Evolutionary conservation across 1,140 invertebrate species (phyloP).

Genomic region (Caenorhabditis tropicalis): DNA sequence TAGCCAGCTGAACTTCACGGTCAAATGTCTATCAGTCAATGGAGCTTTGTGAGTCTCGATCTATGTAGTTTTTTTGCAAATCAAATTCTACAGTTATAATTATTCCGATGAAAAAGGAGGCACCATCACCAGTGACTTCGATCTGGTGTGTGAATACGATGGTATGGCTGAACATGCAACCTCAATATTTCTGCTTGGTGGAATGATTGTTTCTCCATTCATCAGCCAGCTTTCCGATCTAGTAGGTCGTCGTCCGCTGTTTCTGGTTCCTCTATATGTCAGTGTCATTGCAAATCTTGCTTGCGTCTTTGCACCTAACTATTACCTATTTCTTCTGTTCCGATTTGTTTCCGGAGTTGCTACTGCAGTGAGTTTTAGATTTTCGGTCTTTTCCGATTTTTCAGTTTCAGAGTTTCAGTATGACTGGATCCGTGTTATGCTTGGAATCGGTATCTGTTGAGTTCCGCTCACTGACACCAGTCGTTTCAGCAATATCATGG

Average conservation of each 20-base stretch:
- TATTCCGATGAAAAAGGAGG: background rate
- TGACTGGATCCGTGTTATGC: slow-evolving; percentile 54
- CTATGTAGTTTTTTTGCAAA: background rate
- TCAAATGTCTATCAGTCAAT: background rate
- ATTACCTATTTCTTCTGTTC: slow-evolving; percentile 50
- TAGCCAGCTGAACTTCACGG: slow-evolving; percentile 3
- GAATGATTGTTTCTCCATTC: slow-evolving; percentile 54
- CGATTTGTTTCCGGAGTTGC: slow-evolving; percentile 55
- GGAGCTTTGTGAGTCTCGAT: background rate
- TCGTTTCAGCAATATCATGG: slow-evolving; percentile 52
- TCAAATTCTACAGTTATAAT: background rate
- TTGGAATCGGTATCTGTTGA: slow-evolving; percentile 55
- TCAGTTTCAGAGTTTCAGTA: slow-evolving; percentile 47
- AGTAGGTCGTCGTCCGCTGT: slow-evolving; percentile 49
- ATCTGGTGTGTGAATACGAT: slow-evolving; percentile 54
- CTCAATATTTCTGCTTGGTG: slow-evolving; percentile 56
- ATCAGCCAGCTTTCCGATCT: slow-evolving; percentile 57
- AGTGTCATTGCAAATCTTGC: slow-evolving; percentile 50
- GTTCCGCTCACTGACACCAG: slow-evolving; percentile 52
- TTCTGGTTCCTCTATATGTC: slow-evolving; percentile 50
- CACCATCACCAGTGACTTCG: slow-evolving; percentile 42
- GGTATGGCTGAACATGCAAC: slow-evolving; percentile 49
- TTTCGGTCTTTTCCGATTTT: background rate
- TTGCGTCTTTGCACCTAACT: slow-evolving; percentile 49
- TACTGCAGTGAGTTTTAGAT: slow-evolving; percentile 37